Conservation (phyloP, 1,140 invertebrate genomes). For the Maconellicoccus hirsutus region DNA sequence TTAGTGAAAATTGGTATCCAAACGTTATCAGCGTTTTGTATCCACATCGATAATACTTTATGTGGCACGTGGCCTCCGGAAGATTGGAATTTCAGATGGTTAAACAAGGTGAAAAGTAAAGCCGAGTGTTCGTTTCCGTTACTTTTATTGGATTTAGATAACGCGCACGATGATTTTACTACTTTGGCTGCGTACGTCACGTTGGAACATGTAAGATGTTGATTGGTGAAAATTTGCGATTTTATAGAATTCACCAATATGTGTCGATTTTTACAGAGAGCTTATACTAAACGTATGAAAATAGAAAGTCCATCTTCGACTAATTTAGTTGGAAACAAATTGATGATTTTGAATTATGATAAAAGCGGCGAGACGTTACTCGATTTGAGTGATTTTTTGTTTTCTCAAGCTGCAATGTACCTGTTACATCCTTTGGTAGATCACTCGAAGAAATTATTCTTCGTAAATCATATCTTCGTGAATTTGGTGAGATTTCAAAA, state of each 20-base stretch:
- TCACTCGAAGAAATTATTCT: conserved; percentile 13
- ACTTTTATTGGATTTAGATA: not conserved
- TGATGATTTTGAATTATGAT: not conserved
- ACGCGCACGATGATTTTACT: not conserved
- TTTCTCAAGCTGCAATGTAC: not conserved
- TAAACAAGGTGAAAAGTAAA: not conserved
- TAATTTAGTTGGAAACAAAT: not conserved
- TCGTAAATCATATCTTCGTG: conserved; percentile 13
- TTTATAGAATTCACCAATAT: not conserved
- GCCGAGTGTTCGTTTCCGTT: not conserved
- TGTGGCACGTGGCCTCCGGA: not conserved
- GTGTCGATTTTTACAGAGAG: not conserved
- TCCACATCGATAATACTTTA: not conserved
- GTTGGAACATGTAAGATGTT: not conserved
- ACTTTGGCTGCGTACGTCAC: not conserved
- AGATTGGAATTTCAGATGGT: conserved; percentile 17
- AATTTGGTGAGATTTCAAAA: not conserved
- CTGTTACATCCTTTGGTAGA: not conserved
- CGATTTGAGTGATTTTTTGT: not conserved
- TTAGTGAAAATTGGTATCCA: not conserved
- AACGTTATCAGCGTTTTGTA: conserved; percentile 3
- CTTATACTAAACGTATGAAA: not conserved
- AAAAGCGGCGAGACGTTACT: not conserved
- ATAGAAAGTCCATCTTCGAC: not conserved
- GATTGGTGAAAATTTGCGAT: too few relatives aligned